Conservation (phyloP, 2,888 invertebrate species). For the Micoletzkya japonica region DNA sequence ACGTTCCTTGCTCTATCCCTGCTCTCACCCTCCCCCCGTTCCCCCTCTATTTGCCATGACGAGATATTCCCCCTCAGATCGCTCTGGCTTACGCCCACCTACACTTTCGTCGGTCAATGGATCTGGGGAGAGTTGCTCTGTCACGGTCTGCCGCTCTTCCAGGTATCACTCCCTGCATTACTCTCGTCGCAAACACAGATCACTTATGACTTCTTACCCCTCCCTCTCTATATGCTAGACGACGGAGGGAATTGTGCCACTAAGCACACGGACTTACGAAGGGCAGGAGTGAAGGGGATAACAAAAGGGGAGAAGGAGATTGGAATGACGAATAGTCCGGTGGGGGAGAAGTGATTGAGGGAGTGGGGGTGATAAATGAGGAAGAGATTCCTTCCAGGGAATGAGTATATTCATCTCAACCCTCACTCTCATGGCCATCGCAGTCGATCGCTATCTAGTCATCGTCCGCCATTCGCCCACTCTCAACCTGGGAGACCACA, state of each 20-base stretch:
- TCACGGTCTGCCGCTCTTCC: slow-evolving; percentile 85
- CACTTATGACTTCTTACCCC: too few species aligned
- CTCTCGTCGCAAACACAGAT: too few species aligned
- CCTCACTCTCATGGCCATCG: slow-evolving; percentile 92
- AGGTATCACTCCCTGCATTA: too few species aligned
- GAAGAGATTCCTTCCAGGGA: slow-evolving; percentile 67
- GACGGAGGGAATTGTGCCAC: too few species aligned
- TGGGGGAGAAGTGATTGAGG: not conserved
- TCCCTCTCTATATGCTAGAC: too few species aligned
- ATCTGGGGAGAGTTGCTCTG: slow-evolving; percentile 87
- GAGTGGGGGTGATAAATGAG: not conserved
- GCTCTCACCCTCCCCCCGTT: not conserved
- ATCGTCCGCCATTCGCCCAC: slow-evolving; percentile 82
- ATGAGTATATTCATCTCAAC: slow-evolving; percentile 97
- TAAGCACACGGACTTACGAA: too few species aligned
- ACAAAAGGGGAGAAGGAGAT: too few species aligned
- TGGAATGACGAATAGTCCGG: too few species aligned
- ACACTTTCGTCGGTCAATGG: slow-evolving; percentile 88
- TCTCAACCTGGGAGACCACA: slow-evolving; percentile 75
- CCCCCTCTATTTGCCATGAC: not conserved
- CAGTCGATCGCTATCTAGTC: slow-evolving; percentile 93
- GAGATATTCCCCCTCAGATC: slow-evolving; percentile 73
- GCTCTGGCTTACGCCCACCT: slow-evolving; percentile 93
- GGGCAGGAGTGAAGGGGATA: too few species aligned
- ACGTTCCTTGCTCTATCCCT: slow-evolving; percentile 30